A percentile compares a stretch with the other conserved stretches of the same genome.
These are phyloP conservation scores for Teinopalpus imperialis DNA, from an alignment of 2,888 invertebrate species.

Conservation along the genomic window DNA sequence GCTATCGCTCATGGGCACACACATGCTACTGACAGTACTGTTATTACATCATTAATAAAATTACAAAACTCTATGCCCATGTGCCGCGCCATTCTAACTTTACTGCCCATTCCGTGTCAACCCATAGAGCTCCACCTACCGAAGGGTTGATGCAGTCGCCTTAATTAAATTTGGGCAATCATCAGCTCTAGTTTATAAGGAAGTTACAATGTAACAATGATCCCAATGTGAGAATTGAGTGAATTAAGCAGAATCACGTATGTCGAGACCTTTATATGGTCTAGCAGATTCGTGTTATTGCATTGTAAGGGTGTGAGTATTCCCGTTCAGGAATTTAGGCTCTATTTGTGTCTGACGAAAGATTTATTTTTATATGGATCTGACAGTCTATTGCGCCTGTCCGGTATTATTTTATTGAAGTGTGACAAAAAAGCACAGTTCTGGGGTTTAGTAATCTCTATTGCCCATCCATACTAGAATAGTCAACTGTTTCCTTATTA, in stretches of 20 bases:
- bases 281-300: conserved; percentile 45
- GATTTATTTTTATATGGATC: too few species aligned
- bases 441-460: too few species aligned
- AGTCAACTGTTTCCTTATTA: too few species aligned
- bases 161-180: conserved; percentile 79
- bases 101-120: conserved; percentile 55
- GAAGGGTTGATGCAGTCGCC: conserved; percentile 40
- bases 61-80: conserved; percentile 78
- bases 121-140: conserved; percentile 49
- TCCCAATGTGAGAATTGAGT: conserved; percentile 65
- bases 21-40: conserved; percentile 79
- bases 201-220: conserved; percentile 64
- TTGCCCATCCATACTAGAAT: too few species aligned
- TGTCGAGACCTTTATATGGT: conserved; percentile 53
- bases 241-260: conserved; percentile 74
- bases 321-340: too few species aligned
- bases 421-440: too few species aligned
- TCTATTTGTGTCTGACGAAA: too few species aligned
- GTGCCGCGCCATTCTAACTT: conserved; percentile 61
- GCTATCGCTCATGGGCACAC: conserved; percentile 79
- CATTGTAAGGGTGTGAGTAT: too few species aligned
- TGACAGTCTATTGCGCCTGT: too few species aligned
- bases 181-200: conserved; percentile 62
- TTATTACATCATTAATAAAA: conserved; percentile 83
- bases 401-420: too few species aligned